These are phyloP conservation scores for Pterois miles DNA, from an alignment of 2,797 vertebrate species.

Conservation along the genomic window DNA sequence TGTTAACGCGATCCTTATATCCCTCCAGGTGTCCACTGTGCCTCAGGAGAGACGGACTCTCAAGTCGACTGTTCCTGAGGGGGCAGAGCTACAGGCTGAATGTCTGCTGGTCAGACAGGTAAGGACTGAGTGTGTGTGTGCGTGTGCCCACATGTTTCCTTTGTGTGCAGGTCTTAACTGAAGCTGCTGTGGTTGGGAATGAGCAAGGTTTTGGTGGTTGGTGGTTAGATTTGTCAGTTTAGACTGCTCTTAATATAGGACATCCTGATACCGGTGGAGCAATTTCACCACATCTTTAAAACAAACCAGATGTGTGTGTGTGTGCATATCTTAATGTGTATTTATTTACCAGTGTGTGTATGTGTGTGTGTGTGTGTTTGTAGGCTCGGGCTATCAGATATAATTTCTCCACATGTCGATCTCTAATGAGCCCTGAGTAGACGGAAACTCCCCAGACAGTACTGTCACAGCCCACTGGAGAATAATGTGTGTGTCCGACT, in stretches of 20 bases:
- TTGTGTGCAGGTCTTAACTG: background rate
- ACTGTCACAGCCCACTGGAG: conserved; percentile 35
- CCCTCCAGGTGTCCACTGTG: conserved; percentile 88
- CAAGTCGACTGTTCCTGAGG: conserved; percentile 93
- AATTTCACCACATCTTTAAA: conserved; percentile 1
- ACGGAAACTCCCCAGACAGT: conserved; percentile 54
- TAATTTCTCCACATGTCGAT: conserved; percentile 32
- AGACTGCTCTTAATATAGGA: conserved; percentile 23
- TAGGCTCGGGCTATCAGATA: background rate
- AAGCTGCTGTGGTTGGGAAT: conserved; percentile 23
- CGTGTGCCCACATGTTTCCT: background rate
- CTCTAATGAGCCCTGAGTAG: conserved; percentile 20
- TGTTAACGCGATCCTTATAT: background rate
- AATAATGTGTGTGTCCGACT: conserved; percentile 7
- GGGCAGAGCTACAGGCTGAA: conserved; percentile 91
- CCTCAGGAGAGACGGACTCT: conserved; percentile 92
- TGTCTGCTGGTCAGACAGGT: conserved; percentile 98
- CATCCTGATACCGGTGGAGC: conserved; percentile 11
- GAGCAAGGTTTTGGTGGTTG: conserved; percentile 15
- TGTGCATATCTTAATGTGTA: conserved; percentile 2
- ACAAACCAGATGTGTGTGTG: conserved; percentile 10
- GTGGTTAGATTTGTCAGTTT: conserved; percentile 22
- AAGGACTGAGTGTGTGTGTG: conserved; percentile 41
- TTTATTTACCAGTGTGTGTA: background rate
- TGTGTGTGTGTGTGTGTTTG: conserved; percentile 1